Percentiles rank a stretch among this genome's conserved stretches.
phyloP scores from a whole-genome alignment of 2,113 vertebrate genomes.

The Sceloporus undulatus region DNA sequence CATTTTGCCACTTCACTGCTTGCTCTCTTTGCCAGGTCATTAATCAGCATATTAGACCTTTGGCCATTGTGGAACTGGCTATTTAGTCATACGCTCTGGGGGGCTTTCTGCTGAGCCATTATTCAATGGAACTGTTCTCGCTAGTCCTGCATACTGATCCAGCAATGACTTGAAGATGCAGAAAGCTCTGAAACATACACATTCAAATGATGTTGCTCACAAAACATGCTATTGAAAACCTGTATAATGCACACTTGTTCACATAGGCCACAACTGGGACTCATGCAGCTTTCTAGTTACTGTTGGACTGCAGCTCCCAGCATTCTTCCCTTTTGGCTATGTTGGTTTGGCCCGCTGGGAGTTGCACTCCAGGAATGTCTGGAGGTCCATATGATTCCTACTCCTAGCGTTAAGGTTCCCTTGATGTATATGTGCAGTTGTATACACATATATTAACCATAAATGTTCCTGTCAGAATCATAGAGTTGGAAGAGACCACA shows the following conservation, averaged over 20 bases:
- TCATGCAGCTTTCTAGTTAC: too few relatives aligned
- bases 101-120: not conserved
- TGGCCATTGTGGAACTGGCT: conserved; percentile 20
- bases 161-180: conserved; percentile 1
- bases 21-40: conserved; percentile 22
- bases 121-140: not conserved
- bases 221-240: not conserved
- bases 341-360: too few relatives aligned
- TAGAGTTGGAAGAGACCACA: too few relatives aligned
- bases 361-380: too few relatives aligned
- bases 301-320: too few relatives aligned
- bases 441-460: too few relatives aligned
- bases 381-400: too few relatives aligned
- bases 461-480: too few relatives aligned
- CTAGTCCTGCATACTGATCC: not conserved
- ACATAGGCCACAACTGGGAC: not conserved
- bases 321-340: too few relatives aligned
- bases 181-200: not conserved
- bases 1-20: conserved; percentile 19
- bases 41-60: conserved; percentile 29
- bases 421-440: too few relatives aligned
- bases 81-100: conserved; percentile 12
- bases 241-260: not conserved
- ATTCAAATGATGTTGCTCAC: not conserved
- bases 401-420: too few relatives aligned